Base-by-base conservation (phyloP, 2,797 vertebrate species). In the Pipistrellus pygmaeus region DNA sequence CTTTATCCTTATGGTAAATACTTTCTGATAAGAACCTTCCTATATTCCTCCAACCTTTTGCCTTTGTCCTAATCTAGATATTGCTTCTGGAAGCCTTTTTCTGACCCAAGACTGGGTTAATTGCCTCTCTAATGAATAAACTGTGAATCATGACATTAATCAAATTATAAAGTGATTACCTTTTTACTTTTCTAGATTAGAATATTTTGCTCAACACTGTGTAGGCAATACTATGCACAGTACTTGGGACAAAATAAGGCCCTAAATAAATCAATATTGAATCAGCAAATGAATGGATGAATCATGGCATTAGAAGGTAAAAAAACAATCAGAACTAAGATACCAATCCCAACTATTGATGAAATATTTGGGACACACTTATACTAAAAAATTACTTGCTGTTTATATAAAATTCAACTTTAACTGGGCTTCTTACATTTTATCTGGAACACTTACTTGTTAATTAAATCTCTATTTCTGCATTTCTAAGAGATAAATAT, bases 381-480 rank as follows among this genome's bases (percentile, higher is more conserved):
- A 69, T 8, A 21, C 35, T 38, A 32, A 60, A 57, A 89, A 82
- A 41, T 8, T 15, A 48, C 46, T 55, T 85, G 21, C 64, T 69
- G 14, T 73, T 83, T 85, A 76, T 77, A 15, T 88, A 53, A 90
- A 95, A 90, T 83, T 93, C 62, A 90, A 38, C 48, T 69, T 72
- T 87, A 89, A 84, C 25, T 51, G 21, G 18, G 12, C 78, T 76
- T 38, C 12, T 9, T 60, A 11, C 9, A 82, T 94, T 93, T 95
- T 66, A 80, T 88, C 44, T 75, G n/a, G 21, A 27, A 88, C 60
- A 0, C 17, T 71, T 41, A 60, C 46, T 88, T 89, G 32, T n/a
- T 80, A 78, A 48, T 92, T 78, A 88, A 90, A 44, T 95, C 30
- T 8, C 15, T 92, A 41, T 81, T 94, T 93, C 73, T 72, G 10